Conservation (phyloP, 2,797 vertebrate genomes). For the Heteromormyrus szaboi region DNA sequence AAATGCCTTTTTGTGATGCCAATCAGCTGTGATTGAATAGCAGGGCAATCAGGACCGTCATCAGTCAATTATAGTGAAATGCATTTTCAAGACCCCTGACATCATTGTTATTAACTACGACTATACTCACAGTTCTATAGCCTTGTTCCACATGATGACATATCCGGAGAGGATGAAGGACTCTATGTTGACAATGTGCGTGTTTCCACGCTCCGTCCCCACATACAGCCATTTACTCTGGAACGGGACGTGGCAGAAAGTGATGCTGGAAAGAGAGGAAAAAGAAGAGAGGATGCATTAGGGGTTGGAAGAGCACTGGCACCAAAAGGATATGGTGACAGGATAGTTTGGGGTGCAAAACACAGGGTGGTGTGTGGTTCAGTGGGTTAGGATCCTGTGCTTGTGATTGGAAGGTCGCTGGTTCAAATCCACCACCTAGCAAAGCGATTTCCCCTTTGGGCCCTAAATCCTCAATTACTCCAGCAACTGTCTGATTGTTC, state of each 20-base stretch:
- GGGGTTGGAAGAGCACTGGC: not conserved
- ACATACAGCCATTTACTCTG: constrained; percentile 99
- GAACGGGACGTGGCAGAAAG: constrained; percentile 95
- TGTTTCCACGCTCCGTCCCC: constrained; percentile 94
- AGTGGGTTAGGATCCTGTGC: not conserved
- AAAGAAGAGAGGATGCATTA: not conserved
- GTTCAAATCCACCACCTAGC: not conserved
- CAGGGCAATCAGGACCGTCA: not conserved
- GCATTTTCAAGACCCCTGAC: not conserved
- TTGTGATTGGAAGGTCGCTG: not conserved
- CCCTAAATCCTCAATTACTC: not conserved
- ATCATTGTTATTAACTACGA: not conserved
- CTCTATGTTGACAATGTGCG: constrained; percentile 96
- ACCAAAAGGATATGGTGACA: not conserved
- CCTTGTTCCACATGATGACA: constrained; percentile 99
- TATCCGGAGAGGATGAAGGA: constrained; percentile 96
- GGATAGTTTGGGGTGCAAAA: not conserved
- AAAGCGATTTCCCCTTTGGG: not conserved
- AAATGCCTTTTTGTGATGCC: not conserved
- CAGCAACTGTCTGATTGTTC: not conserved
- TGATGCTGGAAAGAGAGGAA: constrained; percentile 74
- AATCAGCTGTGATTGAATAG: not conserved
- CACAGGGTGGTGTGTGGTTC: not conserved
- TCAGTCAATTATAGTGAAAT: constrained; percentile 3
- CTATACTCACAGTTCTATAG: constrained; percentile 87